Evolutionary conservation across 1,140 invertebrate species (phyloP).

Genomic region (Caenorhabditis elegans): DNA sequence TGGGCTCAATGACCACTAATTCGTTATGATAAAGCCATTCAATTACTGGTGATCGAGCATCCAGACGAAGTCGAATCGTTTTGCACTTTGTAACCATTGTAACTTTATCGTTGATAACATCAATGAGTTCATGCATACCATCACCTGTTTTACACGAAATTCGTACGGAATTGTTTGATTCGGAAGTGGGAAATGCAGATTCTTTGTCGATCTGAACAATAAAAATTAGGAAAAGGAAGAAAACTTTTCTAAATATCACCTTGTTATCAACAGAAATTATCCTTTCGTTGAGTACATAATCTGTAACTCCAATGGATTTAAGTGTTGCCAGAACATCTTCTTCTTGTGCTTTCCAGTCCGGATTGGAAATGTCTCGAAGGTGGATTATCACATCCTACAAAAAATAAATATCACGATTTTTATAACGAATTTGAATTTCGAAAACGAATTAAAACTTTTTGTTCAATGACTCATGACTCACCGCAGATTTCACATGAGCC

Average conservation of each 20-base stretch:
- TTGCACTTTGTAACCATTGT: neutral
- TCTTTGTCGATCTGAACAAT: constrained; percentile 21
- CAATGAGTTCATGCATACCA: constrained; percentile 29
- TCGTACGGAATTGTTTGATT: neutral
- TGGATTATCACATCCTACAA: constrained; percentile 80
- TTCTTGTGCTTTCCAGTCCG: constrained; percentile 75
- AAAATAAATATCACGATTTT: neutral
- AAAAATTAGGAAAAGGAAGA: neutral
- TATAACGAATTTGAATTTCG: neutral
- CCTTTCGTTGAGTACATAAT: constrained; percentile 68
- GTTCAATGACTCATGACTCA: constrained; percentile 53
- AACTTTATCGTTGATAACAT: neutral
- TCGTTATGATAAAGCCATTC: constrained; percentile 16
- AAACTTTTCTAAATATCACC: constrained; percentile 67
- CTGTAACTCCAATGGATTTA: constrained; percentile 70
- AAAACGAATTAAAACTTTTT: constrained; percentile 70
- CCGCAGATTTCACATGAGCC: constrained; percentile 75
- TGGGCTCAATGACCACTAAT: neutral
- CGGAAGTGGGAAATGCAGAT: neutral
- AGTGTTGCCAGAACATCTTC: constrained; percentile 76
- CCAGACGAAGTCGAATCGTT: neutral
- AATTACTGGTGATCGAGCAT: neutral
- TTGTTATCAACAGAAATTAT: constrained; percentile 83
- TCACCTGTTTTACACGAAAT: constrained; percentile 42
- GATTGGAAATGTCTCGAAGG: constrained; percentile 80